These are phyloP conservation scores for Megalopta genalis DNA, from an alignment of 1,140 invertebrate species.

Conservation along the genomic window DNA sequence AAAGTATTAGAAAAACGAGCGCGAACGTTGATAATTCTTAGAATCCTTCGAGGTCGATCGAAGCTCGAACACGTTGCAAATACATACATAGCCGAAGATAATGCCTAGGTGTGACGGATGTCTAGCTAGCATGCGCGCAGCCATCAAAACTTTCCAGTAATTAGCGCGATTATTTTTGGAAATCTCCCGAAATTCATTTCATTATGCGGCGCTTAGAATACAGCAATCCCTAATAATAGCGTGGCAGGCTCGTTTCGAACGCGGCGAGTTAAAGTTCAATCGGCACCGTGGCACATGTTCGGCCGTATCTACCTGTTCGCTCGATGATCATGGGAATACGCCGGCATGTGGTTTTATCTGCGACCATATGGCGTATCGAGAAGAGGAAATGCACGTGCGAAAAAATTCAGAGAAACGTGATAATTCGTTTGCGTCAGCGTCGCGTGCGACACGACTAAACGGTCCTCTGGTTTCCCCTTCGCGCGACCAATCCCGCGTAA, in stretches of 20 bases:
- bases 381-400: constrained; percentile 54
- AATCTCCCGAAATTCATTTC: background rate
- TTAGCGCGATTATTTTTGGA: background rate
- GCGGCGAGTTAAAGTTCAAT: background rate
- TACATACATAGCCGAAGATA: background rate
- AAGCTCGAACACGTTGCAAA: background rate
- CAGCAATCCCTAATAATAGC: too few species aligned
- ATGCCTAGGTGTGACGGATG: background rate
- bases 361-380: constrained; percentile 62
- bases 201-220: background rate
- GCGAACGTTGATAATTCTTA: background rate
- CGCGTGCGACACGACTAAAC: background rate
- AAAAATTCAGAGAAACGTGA: constrained; percentile 37
- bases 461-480: background rate
- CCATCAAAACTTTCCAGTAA: background rate
- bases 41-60: background rate
- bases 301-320: constrained; percentile 48
- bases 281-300: constrained; percentile 32
- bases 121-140: too few species aligned
- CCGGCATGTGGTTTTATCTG: constrained; percentile 66
- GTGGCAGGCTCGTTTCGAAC: too few species aligned
- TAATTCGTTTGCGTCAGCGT: background rate
- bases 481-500: background rate
- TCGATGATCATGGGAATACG: constrained; percentile 67
- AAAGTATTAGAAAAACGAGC: background rate